Conservation (phyloP, 1,140 invertebrate genomes). For the Metaphire vulgaris region DNA sequence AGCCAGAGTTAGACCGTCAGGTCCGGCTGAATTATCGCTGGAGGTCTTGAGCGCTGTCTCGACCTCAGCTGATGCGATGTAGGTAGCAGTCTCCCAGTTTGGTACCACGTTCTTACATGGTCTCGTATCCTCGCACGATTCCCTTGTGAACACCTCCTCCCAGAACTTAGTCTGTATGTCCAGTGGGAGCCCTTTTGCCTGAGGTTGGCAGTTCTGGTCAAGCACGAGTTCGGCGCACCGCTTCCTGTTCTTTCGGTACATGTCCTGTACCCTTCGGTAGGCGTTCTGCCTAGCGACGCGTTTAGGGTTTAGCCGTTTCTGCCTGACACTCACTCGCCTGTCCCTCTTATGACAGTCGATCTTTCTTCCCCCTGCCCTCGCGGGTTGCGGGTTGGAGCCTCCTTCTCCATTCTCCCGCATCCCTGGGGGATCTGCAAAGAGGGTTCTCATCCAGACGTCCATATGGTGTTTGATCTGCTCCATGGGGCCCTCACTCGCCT, state of each 20-base stretch:
- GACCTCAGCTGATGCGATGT: background rate
- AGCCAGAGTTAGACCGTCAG: background rate
- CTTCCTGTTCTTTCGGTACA: background rate
- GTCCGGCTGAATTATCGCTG: background rate
- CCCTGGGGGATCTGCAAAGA: too few species aligned
- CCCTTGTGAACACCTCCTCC: background rate
- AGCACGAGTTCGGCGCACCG: background rate
- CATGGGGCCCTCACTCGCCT: too few species aligned
- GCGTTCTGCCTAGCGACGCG: background rate
- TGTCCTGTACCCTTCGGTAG: background rate
- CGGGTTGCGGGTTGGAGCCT: too few species aligned
- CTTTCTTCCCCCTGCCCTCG: too few species aligned
- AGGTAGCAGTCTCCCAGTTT: background rate
- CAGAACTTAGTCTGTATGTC: background rate
- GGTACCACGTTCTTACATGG: background rate
- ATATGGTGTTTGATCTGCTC: too few species aligned
- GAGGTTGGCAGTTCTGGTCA: background rate
- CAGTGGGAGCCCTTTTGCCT: background rate
- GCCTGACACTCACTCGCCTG: too few species aligned
- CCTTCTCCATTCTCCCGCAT: too few species aligned
- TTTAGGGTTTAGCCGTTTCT: conserved; percentile 9
- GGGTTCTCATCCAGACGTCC: too few species aligned
- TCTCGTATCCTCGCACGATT: background rate
- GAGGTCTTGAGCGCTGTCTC: background rate
- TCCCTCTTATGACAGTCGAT: too few species aligned